A percentile compares a stretch with the other conserved stretches of the same genome.
These are phyloP conservation scores for Drosophila kuntzei DNA, from an alignment of 2,888 invertebrate genomes.

Conservation along the genomic window DNA sequence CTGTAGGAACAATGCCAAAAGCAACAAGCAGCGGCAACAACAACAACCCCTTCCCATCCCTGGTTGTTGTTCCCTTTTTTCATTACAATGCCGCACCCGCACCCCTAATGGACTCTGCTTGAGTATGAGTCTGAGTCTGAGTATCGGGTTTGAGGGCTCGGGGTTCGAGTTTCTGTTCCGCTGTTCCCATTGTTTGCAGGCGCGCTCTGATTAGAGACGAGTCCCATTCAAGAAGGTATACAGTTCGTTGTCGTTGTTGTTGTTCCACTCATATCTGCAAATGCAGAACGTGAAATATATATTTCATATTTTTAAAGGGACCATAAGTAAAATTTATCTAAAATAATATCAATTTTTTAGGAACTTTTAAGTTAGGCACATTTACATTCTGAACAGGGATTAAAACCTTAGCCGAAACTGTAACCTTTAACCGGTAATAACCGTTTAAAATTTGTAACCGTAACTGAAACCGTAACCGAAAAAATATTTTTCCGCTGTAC, in stretches of 20 bases:
- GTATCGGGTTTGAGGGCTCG: neutral
- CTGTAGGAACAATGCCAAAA: slow-evolving; percentile 78
- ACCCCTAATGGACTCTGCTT: slow-evolving; percentile 34
- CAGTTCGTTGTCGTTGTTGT: slow-evolving; percentile 28
- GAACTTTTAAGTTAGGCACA: slow-evolving; percentile 1
- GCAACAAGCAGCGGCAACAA: slow-evolving; percentile 60
- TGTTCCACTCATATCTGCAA: slow-evolving; percentile 40
- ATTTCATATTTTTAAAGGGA: slow-evolving; percentile 40
- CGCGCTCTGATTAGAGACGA: slow-evolving; percentile 77
- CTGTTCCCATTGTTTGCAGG: slow-evolving; percentile 72
- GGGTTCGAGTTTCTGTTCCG: slow-evolving; percentile 18
- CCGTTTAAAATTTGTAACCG: too few species aligned
- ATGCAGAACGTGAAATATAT: slow-evolving; percentile 45
- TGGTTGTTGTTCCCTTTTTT: slow-evolving; percentile 61
- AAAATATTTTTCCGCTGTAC: too few species aligned
- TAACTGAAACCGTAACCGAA: too few species aligned
- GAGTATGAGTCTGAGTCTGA: slow-evolving; percentile 4
- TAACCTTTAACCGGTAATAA: too few species aligned
- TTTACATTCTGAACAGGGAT: too few species aligned
- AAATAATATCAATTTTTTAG: slow-evolving; percentile 9
- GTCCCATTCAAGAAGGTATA: slow-evolving; percentile 67
- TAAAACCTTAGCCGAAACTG: too few species aligned
- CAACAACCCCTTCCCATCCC: neutral
- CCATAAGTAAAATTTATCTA: neutral
- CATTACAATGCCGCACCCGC: slow-evolving; percentile 66